These are phyloP conservation scores for Rhinella marina DNA, from an alignment of 2,797 vertebrate species.

Conservation along the genomic window DNA sequence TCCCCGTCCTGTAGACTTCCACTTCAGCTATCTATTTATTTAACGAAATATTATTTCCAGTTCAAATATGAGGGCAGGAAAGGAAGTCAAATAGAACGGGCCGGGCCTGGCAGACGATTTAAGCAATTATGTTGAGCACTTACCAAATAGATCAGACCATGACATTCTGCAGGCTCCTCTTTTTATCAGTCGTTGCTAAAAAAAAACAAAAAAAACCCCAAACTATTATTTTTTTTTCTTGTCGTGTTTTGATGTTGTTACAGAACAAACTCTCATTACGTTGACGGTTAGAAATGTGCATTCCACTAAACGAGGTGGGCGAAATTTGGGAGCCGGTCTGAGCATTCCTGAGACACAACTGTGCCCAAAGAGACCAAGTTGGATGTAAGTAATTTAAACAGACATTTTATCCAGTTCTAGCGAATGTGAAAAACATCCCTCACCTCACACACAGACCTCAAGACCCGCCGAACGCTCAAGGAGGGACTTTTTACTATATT, in stretches of 20 bases:
- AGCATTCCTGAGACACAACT: conserved; percentile 11
- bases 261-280: conserved; percentile 46
- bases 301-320: conserved; percentile 44
- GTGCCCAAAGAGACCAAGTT: conserved; percentile 16
- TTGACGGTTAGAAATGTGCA: conserved; percentile 39
- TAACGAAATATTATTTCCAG: conserved; percentile 58
- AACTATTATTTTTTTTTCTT: conserved; percentile 22
- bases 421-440: conserved; percentile 13
- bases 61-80: conserved; percentile 68
- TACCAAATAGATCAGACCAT: conserved; percentile 64
- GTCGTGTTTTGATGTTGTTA: conserved; percentile 58
- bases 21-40: conserved; percentile 41
- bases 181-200: conserved; percentile 70
- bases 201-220: conserved; percentile 11
- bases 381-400: conserved; percentile 13
- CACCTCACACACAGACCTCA: conserved; percentile 4
- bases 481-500: neutral
- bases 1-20: conserved; percentile 10
- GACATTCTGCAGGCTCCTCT: conserved; percentile 69
- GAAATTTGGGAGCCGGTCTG: conserved; percentile 45
- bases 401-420: neutral
- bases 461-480: neutral
- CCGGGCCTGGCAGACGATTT: conserved; percentile 61
- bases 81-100: conserved; percentile 69
- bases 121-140: conserved; percentile 22